Evolutionary conservation across 2,888 invertebrate species (phyloP).

Genomic region (Pyrgus malvae): DNA sequence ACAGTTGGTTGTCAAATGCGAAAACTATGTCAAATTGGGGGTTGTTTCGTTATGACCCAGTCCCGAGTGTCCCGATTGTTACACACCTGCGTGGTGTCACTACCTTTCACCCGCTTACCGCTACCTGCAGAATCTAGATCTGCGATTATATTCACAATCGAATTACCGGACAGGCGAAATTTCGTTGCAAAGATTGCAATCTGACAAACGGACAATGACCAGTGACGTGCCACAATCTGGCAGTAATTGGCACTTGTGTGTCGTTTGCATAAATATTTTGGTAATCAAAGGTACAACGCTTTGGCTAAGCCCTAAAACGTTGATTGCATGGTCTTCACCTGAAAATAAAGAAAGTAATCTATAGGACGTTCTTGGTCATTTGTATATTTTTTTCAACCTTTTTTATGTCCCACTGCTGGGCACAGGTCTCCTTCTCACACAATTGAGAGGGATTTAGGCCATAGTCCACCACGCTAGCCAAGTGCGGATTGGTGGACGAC

Average conservation of each 20-base stretch:
- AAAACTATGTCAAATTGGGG: too few relatives aligned
- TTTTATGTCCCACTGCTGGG: too few relatives aligned
- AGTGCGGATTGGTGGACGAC: too few relatives aligned
- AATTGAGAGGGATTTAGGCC: too few relatives aligned
- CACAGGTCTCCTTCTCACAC: too few relatives aligned
- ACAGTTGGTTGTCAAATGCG: too few relatives aligned
- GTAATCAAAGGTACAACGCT: slow-evolving; percentile 15
- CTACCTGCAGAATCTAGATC: slow-evolving; percentile 38
- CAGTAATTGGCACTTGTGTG: slow-evolving; percentile 24
- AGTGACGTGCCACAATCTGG: slow-evolving; percentile 14
- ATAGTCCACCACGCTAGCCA: too few relatives aligned
- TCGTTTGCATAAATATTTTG: slow-evolving; percentile 22
- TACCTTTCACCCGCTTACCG: slow-evolving; percentile 44
- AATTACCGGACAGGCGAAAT: slow-evolving; percentile 27
- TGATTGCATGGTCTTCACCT: too few relatives aligned
- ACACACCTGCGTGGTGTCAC: slow-evolving; percentile 33
- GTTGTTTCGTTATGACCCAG: background rate
- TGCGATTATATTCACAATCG: slow-evolving; percentile 28
- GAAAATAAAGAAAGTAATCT: too few relatives aligned
- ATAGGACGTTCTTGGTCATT: too few relatives aligned
- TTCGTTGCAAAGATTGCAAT: slow-evolving; percentile 26
- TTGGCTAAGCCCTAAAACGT: too few relatives aligned
- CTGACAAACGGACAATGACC: slow-evolving; percentile 25
- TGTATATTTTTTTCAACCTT: too few relatives aligned
- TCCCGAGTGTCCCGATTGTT: background rate